Conservation (phyloP, 1,140 invertebrate genomes). For the Atta texana region DNA sequence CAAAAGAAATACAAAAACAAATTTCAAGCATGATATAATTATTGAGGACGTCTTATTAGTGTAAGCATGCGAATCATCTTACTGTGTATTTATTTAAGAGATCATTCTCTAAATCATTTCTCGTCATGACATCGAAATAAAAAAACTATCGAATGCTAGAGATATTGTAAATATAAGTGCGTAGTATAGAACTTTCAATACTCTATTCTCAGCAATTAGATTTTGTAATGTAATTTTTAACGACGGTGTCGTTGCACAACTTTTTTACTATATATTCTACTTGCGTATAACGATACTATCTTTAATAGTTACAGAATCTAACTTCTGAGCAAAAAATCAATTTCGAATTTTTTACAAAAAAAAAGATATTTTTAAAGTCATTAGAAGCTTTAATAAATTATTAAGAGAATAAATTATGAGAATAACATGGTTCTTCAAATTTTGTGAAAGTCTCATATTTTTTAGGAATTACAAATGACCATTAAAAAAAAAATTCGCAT, state of each 20-base stretch:
- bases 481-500: background rate
- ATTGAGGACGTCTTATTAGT: conserved; percentile 39
- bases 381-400: background rate
- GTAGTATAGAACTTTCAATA: conserved; percentile 45
- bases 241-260: too few relatives aligned
- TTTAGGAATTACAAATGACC: background rate
- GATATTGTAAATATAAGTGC: conserved; percentile 65
- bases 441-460: background rate
- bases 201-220: background rate
- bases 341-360: background rate
- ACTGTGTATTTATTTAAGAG: conserved; percentile 72
- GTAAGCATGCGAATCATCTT: conserved; percentile 57
- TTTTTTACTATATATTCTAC: too few relatives aligned
- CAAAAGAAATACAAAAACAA: conserved; percentile 7
- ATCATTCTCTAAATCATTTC: conserved; percentile 37
- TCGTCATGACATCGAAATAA: conserved; percentile 14
- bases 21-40: background rate
- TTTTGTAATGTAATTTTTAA: too few relatives aligned
- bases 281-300: too few relatives aligned
- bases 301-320: too few relatives aligned
- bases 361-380: background rate
- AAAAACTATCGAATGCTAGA: conserved; percentile 47
- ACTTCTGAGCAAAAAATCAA: background rate
- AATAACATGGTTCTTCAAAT: background rate
- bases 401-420: background rate